A percentile compares a stretch with the other conserved stretches of the same genome.
Conservation (phyloP, 2,888 invertebrate genomes). For the Spicauda simplicius region DNA sequence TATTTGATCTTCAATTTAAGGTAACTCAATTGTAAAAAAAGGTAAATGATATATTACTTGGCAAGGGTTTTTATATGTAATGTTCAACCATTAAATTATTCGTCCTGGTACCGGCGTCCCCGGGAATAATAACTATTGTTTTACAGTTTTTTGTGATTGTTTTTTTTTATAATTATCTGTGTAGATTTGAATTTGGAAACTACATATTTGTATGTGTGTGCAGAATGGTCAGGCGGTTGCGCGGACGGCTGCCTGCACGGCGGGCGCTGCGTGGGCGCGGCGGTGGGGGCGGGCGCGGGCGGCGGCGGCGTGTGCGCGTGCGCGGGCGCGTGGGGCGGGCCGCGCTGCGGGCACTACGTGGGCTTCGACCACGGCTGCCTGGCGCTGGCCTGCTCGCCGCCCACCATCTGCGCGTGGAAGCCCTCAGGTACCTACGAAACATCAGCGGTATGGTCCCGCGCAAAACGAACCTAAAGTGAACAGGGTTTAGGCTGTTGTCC, state of each 20-base stretch:
- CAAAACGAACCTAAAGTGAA: too few relatives aligned
- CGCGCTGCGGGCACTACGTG: constrained; percentile 88
- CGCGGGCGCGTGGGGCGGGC: constrained; percentile 90
- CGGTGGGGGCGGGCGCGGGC: constrained; percentile 57
- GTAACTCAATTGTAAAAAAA: too few relatives aligned
- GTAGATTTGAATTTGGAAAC: background rate
- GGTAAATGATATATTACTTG: too few relatives aligned
- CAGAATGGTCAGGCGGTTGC: constrained; percentile 36
- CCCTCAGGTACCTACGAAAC: constrained; percentile 54
- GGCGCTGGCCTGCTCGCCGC: constrained; percentile 76
- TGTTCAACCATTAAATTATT: too few relatives aligned
- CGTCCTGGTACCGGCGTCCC: too few relatives aligned
- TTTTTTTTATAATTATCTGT: too few relatives aligned
- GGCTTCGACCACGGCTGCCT: constrained; percentile 87
- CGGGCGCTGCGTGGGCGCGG: constrained; percentile 82
- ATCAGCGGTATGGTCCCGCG: too few relatives aligned
- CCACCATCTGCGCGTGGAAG: constrained; percentile 67
- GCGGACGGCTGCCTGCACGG: constrained; percentile 53
- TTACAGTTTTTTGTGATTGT: too few relatives aligned
- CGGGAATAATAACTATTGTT: too few relatives aligned
- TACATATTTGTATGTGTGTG: background rate
- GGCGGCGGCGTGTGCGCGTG: constrained; percentile 87
- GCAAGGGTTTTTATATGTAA: too few relatives aligned
- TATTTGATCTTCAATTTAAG: too few relatives aligned
- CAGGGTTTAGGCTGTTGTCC: too few relatives aligned